Evolutionary conservation across 2,113 vertebrate species (phyloP).

Genomic region (Bettongia penicillata): DNA sequence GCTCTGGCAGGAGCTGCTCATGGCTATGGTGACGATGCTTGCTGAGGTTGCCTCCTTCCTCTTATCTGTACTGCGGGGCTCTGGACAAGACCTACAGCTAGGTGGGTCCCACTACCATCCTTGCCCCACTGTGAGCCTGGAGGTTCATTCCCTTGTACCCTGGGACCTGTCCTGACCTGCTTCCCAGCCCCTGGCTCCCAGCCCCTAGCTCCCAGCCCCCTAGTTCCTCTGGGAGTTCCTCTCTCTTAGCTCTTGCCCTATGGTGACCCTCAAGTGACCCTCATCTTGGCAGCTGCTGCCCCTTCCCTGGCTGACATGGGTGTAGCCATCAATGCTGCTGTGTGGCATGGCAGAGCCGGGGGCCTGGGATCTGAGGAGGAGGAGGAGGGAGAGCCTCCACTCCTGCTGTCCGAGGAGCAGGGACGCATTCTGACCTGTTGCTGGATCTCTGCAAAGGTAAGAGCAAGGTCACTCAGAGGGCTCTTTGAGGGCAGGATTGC

Average conservation of each 20-base stretch:
- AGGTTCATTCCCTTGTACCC: rapidly evolving
- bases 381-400: constrained; percentile 78
- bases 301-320: constrained; percentile 95
- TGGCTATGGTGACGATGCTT: constrained; percentile 77
- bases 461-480: background rate
- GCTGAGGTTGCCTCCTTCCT: constrained; percentile 86
- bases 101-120: constrained; percentile 61
- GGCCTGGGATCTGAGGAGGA: constrained; percentile 76
- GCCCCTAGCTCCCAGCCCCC: too few species aligned
- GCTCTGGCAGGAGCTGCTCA: constrained; percentile 78
- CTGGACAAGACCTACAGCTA: constrained; percentile 57
- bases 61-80: constrained; percentile 84
- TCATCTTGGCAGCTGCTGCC: constrained; percentile 81
- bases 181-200: too few species aligned
- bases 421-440: constrained; percentile 92
- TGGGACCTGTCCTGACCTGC: too few species aligned
- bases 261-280: too few species aligned
- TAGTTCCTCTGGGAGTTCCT: too few species aligned
- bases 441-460: constrained; percentile 94
- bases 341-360: constrained; percentile 82
- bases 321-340: constrained; percentile 83
- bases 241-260: too few species aligned
- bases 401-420: constrained; percentile 92
- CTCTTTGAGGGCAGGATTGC: background rate
- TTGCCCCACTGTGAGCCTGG: too few species aligned